These are phyloP conservation scores for Gymnoscelis rufifasciata DNA, from an alignment of 2,888 invertebrate species.

Conservation along the genomic window DNA sequence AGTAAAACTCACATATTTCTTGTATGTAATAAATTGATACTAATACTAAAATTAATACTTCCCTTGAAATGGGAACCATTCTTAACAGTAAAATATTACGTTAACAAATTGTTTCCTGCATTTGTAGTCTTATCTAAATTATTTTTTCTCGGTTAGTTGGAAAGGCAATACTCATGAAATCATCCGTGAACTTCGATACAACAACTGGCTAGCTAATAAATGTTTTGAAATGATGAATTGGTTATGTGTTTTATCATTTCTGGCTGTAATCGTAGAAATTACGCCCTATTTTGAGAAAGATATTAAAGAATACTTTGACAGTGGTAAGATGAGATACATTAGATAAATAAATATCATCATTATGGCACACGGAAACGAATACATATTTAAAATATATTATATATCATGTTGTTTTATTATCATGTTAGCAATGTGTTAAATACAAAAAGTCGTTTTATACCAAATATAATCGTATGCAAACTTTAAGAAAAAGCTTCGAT, in stretches of 20 bases:
- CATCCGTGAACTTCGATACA: slow-evolving; percentile 7
- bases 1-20: not conserved
- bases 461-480: too few species aligned
- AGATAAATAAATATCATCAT: too few species aligned
- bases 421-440: too few species aligned
- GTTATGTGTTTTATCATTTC: slow-evolving; percentile 12
- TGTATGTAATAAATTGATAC: not conserved
- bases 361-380: too few species aligned
- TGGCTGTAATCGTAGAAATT: slow-evolving; percentile 11
- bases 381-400: too few species aligned
- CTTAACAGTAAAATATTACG: not conserved
- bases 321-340: slow-evolving; percentile 31
- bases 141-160: slow-evolving; percentile 10
- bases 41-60: not conserved
- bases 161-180: slow-evolving; percentile 32
- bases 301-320: slow-evolving; percentile 34
- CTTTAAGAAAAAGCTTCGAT: too few species aligned
- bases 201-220: too few species aligned
- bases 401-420: too few species aligned
- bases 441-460: too few species aligned
- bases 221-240: slow-evolving; percentile 24
- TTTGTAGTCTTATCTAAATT: slow-evolving; percentile 13
- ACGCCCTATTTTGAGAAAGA: slow-evolving; percentile 5
- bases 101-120: not conserved
- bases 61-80: slow-evolving; percentile 2